Conservation (phyloP, 2,113 vertebrate species). For the Campylomormyrus numenius region DNA sequence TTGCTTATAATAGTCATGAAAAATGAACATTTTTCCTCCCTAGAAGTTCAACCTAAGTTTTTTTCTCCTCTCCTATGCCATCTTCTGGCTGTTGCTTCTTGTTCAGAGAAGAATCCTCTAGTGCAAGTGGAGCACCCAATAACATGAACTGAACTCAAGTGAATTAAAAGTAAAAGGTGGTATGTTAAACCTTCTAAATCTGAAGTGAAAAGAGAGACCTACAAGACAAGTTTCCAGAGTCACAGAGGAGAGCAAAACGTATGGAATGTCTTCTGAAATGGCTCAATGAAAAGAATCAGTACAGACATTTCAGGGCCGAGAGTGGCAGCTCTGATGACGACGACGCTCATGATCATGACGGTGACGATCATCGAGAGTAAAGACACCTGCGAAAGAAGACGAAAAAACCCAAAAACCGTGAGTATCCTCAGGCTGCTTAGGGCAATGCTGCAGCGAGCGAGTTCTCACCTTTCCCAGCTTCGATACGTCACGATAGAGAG, state of each 20-base stretch:
- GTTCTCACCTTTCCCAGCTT: slow-evolving; percentile 82
- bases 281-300: neutral
- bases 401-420: slow-evolving; percentile 24
- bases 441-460: neutral
- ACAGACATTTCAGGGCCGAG: slow-evolving; percentile 75
- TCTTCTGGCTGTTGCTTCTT: neutral
- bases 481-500: slow-evolving; percentile 76
- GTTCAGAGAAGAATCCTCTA: neutral
- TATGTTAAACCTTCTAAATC: neutral
- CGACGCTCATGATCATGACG: slow-evolving; percentile 67
- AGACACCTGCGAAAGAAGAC: slow-evolving; percentile 64
- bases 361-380: slow-evolving; percentile 81
- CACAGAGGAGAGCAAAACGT: neutral
- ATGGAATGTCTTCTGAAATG: neutral
- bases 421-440: neutral
- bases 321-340: slow-evolving; percentile 70
- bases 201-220: neutral
- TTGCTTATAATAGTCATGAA: neutral
- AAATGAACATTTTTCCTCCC: neutral
- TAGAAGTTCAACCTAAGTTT: neutral
- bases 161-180: neutral
- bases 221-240: neutral
- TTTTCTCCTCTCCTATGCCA: neutral
- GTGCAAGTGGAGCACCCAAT: neutral
- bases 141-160: neutral